These are phyloP conservation scores for Ochropleura plecta DNA, from an alignment of 2,888 invertebrate genomes.

Conservation along the genomic window DNA sequence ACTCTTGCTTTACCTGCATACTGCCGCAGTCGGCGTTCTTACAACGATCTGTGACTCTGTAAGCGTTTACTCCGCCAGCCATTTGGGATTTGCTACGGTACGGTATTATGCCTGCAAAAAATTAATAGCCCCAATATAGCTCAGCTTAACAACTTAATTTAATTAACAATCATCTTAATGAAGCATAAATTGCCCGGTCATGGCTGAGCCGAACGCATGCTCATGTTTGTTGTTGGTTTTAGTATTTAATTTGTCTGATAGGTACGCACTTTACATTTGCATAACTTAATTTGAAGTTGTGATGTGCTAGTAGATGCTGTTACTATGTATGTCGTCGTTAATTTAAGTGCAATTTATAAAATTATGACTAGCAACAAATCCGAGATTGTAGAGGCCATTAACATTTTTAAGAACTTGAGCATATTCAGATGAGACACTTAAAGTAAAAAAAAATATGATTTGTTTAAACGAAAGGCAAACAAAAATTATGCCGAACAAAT, in stretches of 20 bases:
- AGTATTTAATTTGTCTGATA: slow-evolving; percentile 32
- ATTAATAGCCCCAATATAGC: slow-evolving; percentile 50
- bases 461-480: slow-evolving; percentile 27
- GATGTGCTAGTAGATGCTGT: background rate
- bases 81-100: slow-evolving; percentile 68
- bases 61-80: slow-evolving; percentile 53
- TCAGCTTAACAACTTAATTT: slow-evolving; percentile 53
- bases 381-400: background rate
- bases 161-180: slow-evolving; percentile 61
- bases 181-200: slow-evolving; percentile 51
- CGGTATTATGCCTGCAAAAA: slow-evolving; percentile 65
- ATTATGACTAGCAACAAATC: background rate
- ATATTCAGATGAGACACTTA: slow-evolving; percentile 15
- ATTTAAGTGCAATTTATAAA: background rate
- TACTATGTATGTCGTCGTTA: slow-evolving; percentile 12
- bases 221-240: slow-evolving; percentile 37
- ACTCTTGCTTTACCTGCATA: slow-evolving; percentile 74
- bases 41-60: slow-evolving; percentile 43
- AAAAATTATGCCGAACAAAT: slow-evolving; percentile 42
- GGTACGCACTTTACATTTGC: slow-evolving; percentile 31
- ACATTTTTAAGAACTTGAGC: background rate
- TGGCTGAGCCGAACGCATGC: slow-evolving; percentile 23
- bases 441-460: slow-evolving; percentile 3
- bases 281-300: slow-evolving; percentile 29
- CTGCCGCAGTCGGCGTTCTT: slow-evolving; percentile 59